Evolutionary conservation across 1,140 invertebrate genomes (phyloP).

Genomic region (Lutraria rhynchaena): DNA sequence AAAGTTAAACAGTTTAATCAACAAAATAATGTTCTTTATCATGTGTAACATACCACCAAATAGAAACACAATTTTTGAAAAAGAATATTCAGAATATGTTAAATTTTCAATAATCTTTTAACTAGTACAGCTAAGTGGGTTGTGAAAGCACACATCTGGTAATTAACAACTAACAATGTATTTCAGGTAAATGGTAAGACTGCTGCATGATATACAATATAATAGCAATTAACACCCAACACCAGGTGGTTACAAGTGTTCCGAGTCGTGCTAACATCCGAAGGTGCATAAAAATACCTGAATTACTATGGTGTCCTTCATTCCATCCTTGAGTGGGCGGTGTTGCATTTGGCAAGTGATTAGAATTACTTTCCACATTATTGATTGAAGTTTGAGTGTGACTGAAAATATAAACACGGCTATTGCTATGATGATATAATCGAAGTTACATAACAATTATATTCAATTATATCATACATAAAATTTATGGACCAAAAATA

Average conservation of each 20-base stretch:
- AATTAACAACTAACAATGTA: no score
- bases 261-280: slow-evolving; percentile 4
- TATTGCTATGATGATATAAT: slow-evolving; percentile 28
- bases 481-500: background rate
- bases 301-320: slow-evolving; percentile 52
- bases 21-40: no score
- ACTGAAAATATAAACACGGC: slow-evolving; percentile 43
- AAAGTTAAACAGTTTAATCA: no score
- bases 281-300: slow-evolving; percentile 34
- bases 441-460: background rate
- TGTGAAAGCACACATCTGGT: no score
- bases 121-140: no score
- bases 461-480: background rate
- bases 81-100: no score
- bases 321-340: slow-evolving; percentile 41
- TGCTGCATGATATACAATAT: background rate
- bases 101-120: no score
- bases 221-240: slow-evolving; percentile 11
- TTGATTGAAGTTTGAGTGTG: slow-evolving; percentile 25
- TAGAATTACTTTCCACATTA: slow-evolving; percentile 41
- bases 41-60: no score
- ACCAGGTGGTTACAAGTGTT: slow-evolving; percentile 29
- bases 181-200: no score
- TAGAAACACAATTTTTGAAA: no score
- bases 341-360: slow-evolving; percentile 55